phyloP scores from a whole-genome alignment of 2,113 vertebrate genomes.

The Tetrax tetrax region DNA sequence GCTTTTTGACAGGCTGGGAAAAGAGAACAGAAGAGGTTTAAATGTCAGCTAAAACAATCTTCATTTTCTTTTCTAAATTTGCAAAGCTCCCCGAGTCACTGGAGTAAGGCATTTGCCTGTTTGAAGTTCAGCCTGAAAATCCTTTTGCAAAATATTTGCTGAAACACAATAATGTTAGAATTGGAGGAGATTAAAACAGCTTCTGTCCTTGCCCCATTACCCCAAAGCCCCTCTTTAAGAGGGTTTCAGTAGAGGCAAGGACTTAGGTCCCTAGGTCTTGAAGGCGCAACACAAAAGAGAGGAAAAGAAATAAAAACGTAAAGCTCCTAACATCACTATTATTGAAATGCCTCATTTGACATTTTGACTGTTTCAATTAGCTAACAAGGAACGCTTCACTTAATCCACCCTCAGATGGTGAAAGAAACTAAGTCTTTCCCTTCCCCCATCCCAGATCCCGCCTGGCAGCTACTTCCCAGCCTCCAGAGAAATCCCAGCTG shows the following conservation, averaged over 20 bases:
- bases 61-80: conserved; percentile 70
- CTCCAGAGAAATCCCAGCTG: not conserved
- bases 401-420: conserved; percentile 26
- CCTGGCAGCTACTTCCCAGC: conserved; percentile 20
- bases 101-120: conserved; percentile 59
- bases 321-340: conserved; percentile 44
- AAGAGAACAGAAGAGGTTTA: conserved; percentile 69
- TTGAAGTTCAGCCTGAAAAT: conserved; percentile 77
- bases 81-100: conserved; percentile 44
- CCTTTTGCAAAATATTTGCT: conserved; percentile 78
- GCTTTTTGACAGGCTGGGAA: conserved; percentile 63
- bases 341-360: conserved; percentile 61
- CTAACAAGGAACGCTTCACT: conserved; percentile 36
- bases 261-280: conserved; percentile 7
- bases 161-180: conserved; percentile 69
- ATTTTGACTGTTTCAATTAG: conserved; percentile 66
- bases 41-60: conserved; percentile 77
- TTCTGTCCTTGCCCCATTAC: conserved; percentile 5
- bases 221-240: conserved; percentile 26
- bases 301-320: conserved; percentile 28
- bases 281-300: conserved; percentile 10
- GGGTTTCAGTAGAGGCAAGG: conserved; percentile 19
- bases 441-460: not conserved
- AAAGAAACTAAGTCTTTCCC: conserved; percentile 3
- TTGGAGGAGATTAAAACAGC: conserved; percentile 54